Evolutionary conservation across 2,888 invertebrate species (phyloP).

Genomic region (Micropterix aruncella): DNA sequence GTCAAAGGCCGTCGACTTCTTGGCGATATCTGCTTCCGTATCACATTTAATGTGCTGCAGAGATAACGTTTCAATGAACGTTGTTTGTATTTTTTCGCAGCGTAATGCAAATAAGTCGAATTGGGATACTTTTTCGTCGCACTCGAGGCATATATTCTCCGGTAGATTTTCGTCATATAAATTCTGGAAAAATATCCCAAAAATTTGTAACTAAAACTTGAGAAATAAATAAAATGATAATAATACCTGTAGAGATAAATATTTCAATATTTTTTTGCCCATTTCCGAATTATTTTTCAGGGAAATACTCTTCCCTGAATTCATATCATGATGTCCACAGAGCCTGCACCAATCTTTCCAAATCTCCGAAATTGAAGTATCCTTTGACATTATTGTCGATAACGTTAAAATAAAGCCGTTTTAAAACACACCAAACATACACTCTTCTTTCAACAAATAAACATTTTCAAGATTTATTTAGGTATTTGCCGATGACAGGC

Average conservation of each 20-base stretch:
- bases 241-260: slow-evolving; percentile 11
- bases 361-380: not conserved
- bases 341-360: slow-evolving; percentile 12
- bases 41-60: not conserved
- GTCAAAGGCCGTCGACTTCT: not conserved
- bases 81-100: slow-evolving; percentile 11
- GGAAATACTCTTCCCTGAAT: slow-evolving; percentile 4
- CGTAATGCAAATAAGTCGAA: slow-evolving; percentile 9
- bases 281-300: slow-evolving; percentile 3
- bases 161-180: slow-evolving; percentile 6
- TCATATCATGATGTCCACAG: slow-evolving; percentile 9
- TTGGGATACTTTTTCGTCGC: slow-evolving; percentile 7
- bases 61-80: slow-evolving; percentile 3
- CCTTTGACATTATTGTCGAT: too few relatives aligned
- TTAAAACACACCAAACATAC: too few relatives aligned
- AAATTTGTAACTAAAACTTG: too few relatives aligned
- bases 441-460: too few relatives aligned
- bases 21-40: not conserved
- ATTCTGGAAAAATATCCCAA: slow-evolving; percentile 9
- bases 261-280: slow-evolving; percentile 8
- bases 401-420: too few relatives aligned
- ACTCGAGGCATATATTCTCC: slow-evolving; percentile 8
- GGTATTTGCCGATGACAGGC: too few relatives aligned
- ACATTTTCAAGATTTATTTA: too few relatives aligned
- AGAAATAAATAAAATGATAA: not conserved